phyloP scores from a whole-genome alignment of 30 jellyfish, hydroid and myxozoan genomes.

The Aurelia sp. region DNA sequence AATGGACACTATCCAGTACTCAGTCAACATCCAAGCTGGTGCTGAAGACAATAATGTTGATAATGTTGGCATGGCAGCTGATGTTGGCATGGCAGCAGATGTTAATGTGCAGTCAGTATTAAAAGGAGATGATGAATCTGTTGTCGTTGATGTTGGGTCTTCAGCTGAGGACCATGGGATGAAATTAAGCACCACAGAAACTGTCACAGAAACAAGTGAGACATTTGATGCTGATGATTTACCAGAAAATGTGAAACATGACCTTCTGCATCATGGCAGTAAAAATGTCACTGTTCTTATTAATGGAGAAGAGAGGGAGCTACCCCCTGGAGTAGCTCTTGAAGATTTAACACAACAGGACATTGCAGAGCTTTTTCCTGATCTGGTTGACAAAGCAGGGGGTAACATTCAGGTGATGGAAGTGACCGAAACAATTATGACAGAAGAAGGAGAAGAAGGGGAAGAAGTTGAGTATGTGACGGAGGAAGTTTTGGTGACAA shows the following conservation, averaged over 20 bases:
- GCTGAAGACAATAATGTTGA: too few relatives aligned
- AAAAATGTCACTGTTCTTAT: conserved; percentile 14
- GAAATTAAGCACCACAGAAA: conserved; percentile 34
- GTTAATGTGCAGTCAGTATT: too few relatives aligned
- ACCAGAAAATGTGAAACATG: conserved; percentile 37
- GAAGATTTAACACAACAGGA: conserved; percentile 18
- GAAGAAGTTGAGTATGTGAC: neutral
- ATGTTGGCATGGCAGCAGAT: too few relatives aligned
- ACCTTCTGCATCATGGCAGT: neutral
- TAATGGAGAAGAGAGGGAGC: conserved; percentile 27
- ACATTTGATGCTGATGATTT: conserved; percentile 30
- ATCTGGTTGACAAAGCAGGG: conserved; percentile 1
- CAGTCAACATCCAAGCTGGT: too few relatives aligned
- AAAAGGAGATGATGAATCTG: conserved; percentile 11
- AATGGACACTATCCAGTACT: too few relatives aligned
- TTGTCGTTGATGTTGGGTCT: conserved; percentile 10
- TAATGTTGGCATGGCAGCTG: too few relatives aligned
- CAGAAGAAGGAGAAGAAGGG: conserved; percentile 37
- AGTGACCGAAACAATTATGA: conserved; percentile 24
- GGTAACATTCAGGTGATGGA: neutral
- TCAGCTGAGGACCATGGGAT: neutral
- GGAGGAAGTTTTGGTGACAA: conserved; percentile 9
- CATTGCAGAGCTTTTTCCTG: conserved; percentile 11
- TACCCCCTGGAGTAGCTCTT: conserved; percentile 34
- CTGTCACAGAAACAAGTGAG: conserved; percentile 1